Percentiles rank a stretch among this genome's conserved stretches.
Evolutionary conservation across 2,888 invertebrate genomes (phyloP).

Genomic region (Cephus runcator): DNA sequence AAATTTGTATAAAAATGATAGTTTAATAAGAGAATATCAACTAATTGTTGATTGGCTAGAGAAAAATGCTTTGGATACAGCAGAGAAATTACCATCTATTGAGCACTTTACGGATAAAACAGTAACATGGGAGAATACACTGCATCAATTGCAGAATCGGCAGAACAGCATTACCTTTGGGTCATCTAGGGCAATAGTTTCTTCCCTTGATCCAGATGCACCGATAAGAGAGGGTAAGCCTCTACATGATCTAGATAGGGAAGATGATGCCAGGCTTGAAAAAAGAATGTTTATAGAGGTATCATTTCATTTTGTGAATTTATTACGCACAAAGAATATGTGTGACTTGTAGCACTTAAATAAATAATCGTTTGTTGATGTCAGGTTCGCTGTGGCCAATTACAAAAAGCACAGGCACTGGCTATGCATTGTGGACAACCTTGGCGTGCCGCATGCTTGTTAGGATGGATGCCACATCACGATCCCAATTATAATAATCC

Average conservation of each 20-base stretch:
- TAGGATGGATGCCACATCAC: conserved; percentile 90
- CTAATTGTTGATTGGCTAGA: conserved; percentile 94
- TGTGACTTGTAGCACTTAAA: background rate
- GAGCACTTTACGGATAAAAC: conserved; percentile 84
- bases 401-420: conserved; percentile 85
- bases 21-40: conserved; percentile 76
- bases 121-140: conserved; percentile 91
- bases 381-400: conserved; percentile 86
- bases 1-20: conserved; percentile 70
- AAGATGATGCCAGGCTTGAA: conserved; percentile 74
- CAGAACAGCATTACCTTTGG: conserved; percentile 70
- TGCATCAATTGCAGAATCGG: conserved; percentile 76
- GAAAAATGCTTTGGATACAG: conserved; percentile 76
- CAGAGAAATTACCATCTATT: conserved; percentile 65
- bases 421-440: conserved; percentile 89
- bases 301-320: conserved; percentile 1
- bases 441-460: conserved; percentile 90
- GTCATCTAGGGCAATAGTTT: conserved; percentile 71
- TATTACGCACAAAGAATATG: background rate
- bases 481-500: conserved; percentile 78
- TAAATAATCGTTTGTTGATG: conserved; percentile 65
- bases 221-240: conserved; percentile 80
- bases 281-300: conserved; percentile 63
- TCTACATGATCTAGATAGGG: conserved; percentile 87
- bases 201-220: conserved; percentile 90